Evolutionary conservation across 2,888 invertebrate genomes (phyloP).

Genomic region (Platypus cylindrus): DNA sequence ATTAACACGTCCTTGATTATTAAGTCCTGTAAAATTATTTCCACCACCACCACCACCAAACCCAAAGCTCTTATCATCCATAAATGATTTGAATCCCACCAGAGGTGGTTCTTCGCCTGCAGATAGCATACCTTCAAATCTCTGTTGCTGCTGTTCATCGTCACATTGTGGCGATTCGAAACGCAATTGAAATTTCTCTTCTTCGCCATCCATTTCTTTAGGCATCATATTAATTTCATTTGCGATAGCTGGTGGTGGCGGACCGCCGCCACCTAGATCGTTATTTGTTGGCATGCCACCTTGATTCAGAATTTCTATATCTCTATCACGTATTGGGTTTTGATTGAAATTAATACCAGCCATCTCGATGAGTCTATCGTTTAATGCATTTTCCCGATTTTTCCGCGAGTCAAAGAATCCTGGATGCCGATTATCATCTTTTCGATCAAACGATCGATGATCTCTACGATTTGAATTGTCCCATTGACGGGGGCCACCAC

Average conservation of each 20-base stretch:
- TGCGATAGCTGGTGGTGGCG: background rate
- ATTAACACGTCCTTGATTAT: too few relatives aligned
- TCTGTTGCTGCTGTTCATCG: too few relatives aligned
- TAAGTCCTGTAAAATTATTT: too few relatives aligned
- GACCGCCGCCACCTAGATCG: conserved; percentile 1
- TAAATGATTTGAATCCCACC: background rate
- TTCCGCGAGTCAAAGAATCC: conserved; percentile 16
- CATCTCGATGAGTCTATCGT: conserved; percentile 29
- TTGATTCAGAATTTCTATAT: conserved; percentile 12
- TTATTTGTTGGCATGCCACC: conserved; percentile 6
- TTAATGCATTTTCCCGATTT: conserved; percentile 26
- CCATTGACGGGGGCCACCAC: conserved; percentile 6
- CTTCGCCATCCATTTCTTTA: background rate
- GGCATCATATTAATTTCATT: background rate
- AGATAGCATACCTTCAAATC: background rate
- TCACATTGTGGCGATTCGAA: conserved; percentile 5
- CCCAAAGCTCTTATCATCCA: too few relatives aligned
- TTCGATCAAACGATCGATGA: conserved; percentile 1
- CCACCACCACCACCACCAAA: too few relatives aligned
- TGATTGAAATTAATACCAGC: conserved; percentile 21
- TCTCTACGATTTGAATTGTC: conserved; percentile 15
- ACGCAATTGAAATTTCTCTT: background rate
- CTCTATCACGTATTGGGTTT: conserved; percentile 11
- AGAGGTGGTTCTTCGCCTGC: background rate
- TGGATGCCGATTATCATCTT: conserved; percentile 1